Evolutionary conservation across 2,797 vertebrate genomes (phyloP), one percentile per base, ranked within the genome.

Genomic region (Gambusia yucatana): DNA sequence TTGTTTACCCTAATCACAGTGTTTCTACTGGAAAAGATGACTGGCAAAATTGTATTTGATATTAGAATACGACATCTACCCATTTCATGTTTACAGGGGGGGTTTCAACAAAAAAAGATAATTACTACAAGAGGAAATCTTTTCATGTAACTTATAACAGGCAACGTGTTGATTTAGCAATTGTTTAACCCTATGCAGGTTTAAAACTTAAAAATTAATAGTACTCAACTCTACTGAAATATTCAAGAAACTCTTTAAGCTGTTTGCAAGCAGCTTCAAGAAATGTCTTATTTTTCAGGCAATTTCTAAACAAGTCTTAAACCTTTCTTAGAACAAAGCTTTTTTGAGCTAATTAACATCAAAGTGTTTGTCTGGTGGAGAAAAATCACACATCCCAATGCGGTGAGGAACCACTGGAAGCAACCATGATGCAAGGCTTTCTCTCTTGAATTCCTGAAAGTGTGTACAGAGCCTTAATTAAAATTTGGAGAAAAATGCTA

Each of bases 341-440:
- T 81, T 79, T 48, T 83, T 67, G 43, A 39, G 83, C 83, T 91
- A 86, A 93, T 93, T 93, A 92, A 72, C 74, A 87, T 81, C 80
- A 48, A 81, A 86, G 79, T 48, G 63, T 73, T 83, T 74, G 72
- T 88, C 75, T 76, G 72, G 72, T 88, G 80, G 86, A 79, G 73
- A 81, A 77, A 79, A 47, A 70, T 36, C 73, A 67, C 75, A 71
- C 69, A 77, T 78, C 78, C 75, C 67, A 75, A 74, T 6, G 80
- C 87, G 85, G 70, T 71, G 75, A 87, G 86, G 84, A 82, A 78
- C 72, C 73, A 79, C 89, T 79, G 75, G 82, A 79, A 89, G 83
- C 87, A 87, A 84, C 79, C 44, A 82, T 91, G 91, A 91, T 87
- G 89, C 91, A 92, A 91, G 78, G 80, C 88, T 91, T 92, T 93